These are phyloP conservation scores for Dreissena polymorpha DNA, from an alignment of 1,140 invertebrate genomes.

Conservation along the genomic window DNA sequence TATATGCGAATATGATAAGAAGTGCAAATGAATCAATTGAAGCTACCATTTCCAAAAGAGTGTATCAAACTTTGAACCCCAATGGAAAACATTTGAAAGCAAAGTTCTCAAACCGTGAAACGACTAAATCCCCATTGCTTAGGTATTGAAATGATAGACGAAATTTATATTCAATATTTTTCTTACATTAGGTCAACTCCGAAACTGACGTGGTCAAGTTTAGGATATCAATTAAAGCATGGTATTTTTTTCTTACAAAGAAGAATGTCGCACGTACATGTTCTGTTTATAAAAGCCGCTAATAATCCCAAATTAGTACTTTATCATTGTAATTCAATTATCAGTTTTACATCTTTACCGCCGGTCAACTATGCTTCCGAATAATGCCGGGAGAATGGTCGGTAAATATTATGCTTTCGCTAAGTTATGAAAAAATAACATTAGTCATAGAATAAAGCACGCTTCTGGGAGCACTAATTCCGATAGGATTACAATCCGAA, in stretches of 20 bases:
- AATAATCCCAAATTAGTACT: slow-evolving; percentile 7
- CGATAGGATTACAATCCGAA: not conserved
- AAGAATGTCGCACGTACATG: not conserved
- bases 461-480: not conserved
- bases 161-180: not conserved
- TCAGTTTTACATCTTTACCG: not conserved
- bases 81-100: no score
- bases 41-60: no score
- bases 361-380: not conserved
- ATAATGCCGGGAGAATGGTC: not conserved
- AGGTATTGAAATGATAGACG: no score
- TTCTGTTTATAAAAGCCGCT: not conserved
- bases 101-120: no score
- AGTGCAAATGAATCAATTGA: no score
- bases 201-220: not conserved
- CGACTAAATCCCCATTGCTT: no score
- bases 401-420: not conserved
- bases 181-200: not conserved
- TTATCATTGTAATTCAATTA: slow-evolving; percentile 13
- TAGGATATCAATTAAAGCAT: no score
- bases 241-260: slow-evolving; percentile 2
- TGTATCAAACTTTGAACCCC: no score
- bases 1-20: no score
- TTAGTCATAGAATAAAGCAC: slow-evolving; percentile 8
- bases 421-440: slow-evolving; percentile 3